phyloP scores from a whole-genome alignment of 1,140 invertebrate species.

The Pectinophora gossypiella region DNA sequence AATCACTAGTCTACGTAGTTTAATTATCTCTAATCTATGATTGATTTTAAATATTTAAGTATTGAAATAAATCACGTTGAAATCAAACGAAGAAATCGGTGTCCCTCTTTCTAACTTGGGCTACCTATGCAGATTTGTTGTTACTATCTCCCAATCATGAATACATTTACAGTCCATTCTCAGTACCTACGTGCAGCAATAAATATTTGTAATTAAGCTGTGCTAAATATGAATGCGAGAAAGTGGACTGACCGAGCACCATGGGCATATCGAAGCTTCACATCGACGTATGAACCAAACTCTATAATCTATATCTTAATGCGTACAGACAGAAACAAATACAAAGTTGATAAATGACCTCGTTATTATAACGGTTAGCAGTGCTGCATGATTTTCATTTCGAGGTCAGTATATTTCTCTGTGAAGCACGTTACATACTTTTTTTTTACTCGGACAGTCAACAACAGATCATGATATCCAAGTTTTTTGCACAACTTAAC shows the following conservation, averaged over 20 bases:
- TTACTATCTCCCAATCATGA: too few species aligned
- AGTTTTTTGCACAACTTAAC: constrained; percentile 17
- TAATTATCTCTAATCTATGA: too few species aligned
- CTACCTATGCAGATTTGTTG: too few species aligned
- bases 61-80: too few species aligned
- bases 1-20: too few species aligned
- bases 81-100: too few species aligned
- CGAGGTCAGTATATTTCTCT: constrained; percentile 60
- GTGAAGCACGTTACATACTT: constrained; percentile 54
- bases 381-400: constrained; percentile 66
- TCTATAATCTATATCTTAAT: constrained; percentile 46
- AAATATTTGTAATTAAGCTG: background rate
- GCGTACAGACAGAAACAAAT: constrained; percentile 62
- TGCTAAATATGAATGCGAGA: background rate
- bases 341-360: constrained; percentile 70
- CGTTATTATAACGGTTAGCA: constrained; percentile 69
- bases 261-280: constrained; percentile 2
- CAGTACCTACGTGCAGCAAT: too few species aligned
- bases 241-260: background rate
- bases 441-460: constrained; percentile 21
- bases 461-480: constrained; percentile 28
- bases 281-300: constrained; percentile 21
- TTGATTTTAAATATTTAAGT: too few species aligned
- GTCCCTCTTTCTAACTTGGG: too few species aligned
- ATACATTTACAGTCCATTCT: too few species aligned